Evolutionary conservation across 2,888 invertebrate species (phyloP), one percentile per base, ranked within the genome.

Genomic region (Microplitis manilae): DNA sequence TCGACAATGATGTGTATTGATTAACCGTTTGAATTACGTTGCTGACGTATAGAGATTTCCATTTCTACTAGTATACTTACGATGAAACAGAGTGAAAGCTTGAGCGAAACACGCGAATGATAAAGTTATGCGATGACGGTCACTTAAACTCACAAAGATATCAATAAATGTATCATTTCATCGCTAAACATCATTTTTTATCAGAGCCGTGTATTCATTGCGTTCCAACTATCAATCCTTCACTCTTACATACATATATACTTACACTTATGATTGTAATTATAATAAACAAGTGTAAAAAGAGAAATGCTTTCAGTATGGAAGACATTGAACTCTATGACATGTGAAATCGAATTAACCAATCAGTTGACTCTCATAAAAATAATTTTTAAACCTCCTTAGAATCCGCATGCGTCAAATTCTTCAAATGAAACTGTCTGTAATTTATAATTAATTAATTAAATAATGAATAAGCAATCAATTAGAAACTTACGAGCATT

Each of bases 1-100:
- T 50, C 50, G 50, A 50, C 50, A 50, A 50, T 50, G 50, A 50
- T n/a, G 39, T 38, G 30, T 67, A 38, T 38, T 67, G 67, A 67
- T 67, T 2, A 67, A 13, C 39, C 7, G 20, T 67, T 67, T 6
- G 6, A 67, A 38, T 13, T 9, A 39, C 9, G 38, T 67, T 30
- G 17, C 17, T 67, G 50, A 50, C 13, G 50, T 50, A 13, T 50
- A 13, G 8, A 50, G 50, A 13, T 50, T 50, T 50, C 50, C 50
- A 50, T 50, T 50, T 50, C 50, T 50, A 13, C 50, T 50, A 5
- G 50, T 13, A 13, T 50, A 30, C 30, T 50, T 8, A 50, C 50
- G 50, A 50, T 50, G 2, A 50, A 50, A 8, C 50, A 13, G 17
- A 70, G 70, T 70, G 70, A 70, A 70, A 70, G 70, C 70, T 50